Evolutionary conservation across 2,797 vertebrate genomes (phyloP).

Genomic region (Lepidocolaptes lacrymiger): DNA sequence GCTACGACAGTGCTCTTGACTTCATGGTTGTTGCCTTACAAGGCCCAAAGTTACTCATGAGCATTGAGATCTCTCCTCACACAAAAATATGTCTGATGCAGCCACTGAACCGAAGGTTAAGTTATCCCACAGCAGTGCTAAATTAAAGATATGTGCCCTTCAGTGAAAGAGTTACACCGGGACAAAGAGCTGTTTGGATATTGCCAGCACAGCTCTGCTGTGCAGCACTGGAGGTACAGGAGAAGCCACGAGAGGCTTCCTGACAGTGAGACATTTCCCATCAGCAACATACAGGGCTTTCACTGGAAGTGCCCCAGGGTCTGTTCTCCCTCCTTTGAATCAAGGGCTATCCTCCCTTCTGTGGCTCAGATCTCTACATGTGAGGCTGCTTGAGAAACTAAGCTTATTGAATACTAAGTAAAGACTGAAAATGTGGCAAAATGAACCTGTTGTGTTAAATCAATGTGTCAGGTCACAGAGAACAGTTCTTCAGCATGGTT

Average conservation of each 20-base stretch:
- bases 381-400: background rate
- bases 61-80: background rate
- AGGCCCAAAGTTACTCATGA: background rate
- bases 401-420: background rate
- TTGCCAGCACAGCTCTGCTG: background rate
- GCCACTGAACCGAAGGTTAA: background rate
- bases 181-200: background rate
- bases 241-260: accelerated
- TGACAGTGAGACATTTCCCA: background rate
- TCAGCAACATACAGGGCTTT: background rate
- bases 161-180: background rate
- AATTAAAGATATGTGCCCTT: background rate
- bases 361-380: background rate
- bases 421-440: background rate
- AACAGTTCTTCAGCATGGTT: background rate
- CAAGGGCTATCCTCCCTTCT: background rate
- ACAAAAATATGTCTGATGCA: background rate
- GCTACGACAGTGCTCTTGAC: background rate
- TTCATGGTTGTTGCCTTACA: background rate
- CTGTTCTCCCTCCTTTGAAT: background rate
- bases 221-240: background rate
- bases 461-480: background rate
- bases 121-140: background rate
- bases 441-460: background rate
- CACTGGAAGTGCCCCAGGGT: accelerated